Conservation (phyloP, 2,797 vertebrate species). For the Sparus aurata region DNA sequence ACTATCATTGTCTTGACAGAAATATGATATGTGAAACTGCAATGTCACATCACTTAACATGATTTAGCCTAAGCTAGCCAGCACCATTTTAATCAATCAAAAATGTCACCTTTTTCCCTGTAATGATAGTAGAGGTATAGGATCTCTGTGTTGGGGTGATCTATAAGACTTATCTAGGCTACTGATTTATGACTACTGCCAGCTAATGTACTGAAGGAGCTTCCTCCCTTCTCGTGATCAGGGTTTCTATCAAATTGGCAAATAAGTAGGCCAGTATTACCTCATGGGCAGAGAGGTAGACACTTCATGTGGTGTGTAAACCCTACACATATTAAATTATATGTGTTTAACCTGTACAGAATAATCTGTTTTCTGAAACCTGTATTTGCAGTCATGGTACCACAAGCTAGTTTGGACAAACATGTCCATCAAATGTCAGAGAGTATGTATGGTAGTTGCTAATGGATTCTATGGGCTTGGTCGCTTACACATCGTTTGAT, state of each 20-base stretch:
- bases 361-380: constrained; percentile 1
- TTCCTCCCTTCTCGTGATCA: constrained; percentile 69
- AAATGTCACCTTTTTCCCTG: constrained; percentile 91
- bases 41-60: constrained; percentile 97
- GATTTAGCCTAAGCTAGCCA: constrained; percentile 94
- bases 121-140: constrained; percentile 93
- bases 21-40: constrained; percentile 98
- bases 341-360: constrained; percentile 24
- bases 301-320: constrained; percentile 51
- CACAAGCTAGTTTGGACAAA: constrained; percentile 10
- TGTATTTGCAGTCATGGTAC: neutral
- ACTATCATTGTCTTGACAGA: constrained; percentile 97
- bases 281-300: constrained; percentile 55
- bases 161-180: constrained; percentile 90
- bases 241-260: constrained; percentile 83
- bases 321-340: constrained; percentile 18
- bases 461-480: constrained; percentile 11
- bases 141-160: constrained; percentile 92
- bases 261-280: constrained; percentile 80
- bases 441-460: neutral
- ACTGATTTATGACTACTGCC: constrained; percentile 90
- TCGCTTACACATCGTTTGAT: constrained; percentile 24
- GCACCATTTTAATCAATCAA: constrained; percentile 99
- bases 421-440: constrained; percentile 20
- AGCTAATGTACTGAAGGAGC: constrained; percentile 80